These are phyloP conservation scores for Drosophila parabipectinata DNA, from an alignment of 1,140 invertebrate species.

Conservation along the genomic window DNA sequence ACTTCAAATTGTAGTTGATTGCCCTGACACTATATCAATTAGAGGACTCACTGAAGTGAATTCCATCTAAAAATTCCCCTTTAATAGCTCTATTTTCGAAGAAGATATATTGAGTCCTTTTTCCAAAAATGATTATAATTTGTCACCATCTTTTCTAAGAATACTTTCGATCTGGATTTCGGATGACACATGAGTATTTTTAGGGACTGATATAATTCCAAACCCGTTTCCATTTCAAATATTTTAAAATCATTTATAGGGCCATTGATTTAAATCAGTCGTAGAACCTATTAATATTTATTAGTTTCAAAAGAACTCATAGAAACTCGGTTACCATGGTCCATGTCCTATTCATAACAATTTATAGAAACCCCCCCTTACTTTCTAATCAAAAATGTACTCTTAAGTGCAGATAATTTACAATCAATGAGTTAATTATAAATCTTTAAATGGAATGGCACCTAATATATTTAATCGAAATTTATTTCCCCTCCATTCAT, in stretches of 20 bases:
- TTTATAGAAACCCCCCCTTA: neutral
- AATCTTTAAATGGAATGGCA: neutral
- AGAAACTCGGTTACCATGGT: no score
- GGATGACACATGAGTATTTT: neutral
- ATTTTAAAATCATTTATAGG: no score
- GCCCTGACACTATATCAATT: slow-evolving; percentile 43
- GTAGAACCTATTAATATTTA: no score
- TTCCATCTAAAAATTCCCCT: slow-evolving; percentile 6
- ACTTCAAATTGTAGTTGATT: slow-evolving; percentile 69
- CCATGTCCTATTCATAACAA: no score
- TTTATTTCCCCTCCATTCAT: slow-evolving; percentile 24
- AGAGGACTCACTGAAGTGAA: slow-evolving; percentile 8
- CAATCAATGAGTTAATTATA: neutral
- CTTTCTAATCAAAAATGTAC: neutral
- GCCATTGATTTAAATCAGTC: no score
- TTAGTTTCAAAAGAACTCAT: no score
- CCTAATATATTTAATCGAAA: neutral
- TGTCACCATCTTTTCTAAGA: no score
- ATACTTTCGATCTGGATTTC: no score
- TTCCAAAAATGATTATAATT: no score
- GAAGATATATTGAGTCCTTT: no score
- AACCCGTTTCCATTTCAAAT: neutral
- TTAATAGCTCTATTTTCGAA: neutral
- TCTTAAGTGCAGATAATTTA: neutral
- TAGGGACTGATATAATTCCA: neutral